Evolutionary conservation across 2,888 invertebrate species (phyloP).

Genomic region (Clanis bilineata): DNA sequence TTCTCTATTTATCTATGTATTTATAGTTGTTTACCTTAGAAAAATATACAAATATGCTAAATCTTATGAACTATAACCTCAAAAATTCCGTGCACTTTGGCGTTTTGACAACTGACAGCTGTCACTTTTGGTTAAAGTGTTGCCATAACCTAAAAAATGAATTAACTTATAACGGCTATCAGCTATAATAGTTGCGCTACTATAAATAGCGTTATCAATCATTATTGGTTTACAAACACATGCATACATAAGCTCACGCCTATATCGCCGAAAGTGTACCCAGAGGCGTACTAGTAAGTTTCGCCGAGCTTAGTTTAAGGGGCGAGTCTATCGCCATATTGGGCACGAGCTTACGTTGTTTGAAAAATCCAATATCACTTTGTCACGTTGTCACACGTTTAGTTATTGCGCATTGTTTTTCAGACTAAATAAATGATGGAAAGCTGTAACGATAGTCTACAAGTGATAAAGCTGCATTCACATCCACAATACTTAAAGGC

Average conservation of each 20-base stretch:
- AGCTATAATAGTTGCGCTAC: slow-evolving; percentile 5
- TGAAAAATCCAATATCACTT: no score
- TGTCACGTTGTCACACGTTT: no score
- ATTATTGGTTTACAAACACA: no score
- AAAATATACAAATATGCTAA: slow-evolving; percentile 10
- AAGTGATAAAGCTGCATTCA: slow-evolving; percentile 87
- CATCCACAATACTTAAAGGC: slow-evolving; percentile 86
- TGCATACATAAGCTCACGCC: no score
- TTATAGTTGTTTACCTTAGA: background rate
- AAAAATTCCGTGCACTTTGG: no score
- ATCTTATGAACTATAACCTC: slow-evolving; percentile 1
- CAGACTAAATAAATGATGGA: slow-evolving; percentile 52
- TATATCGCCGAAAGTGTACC: no score
- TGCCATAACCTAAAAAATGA: background rate
- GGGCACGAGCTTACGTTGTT: no score
- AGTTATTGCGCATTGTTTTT: no score
- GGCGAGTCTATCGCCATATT: no score
- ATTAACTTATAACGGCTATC: background rate
- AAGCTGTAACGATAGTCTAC: slow-evolving; percentile 42
- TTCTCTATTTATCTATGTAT: background rate
- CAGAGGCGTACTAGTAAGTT: no score
- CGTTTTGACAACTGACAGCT: background rate
- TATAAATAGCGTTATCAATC: no score
- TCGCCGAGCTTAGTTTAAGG: no score
- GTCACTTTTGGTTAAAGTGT: background rate